Percentiles rank a stretch among this genome's conserved stretches.
phyloP scores from a whole-genome alignment of 2,797 vertebrate species.

The Tapera naevia region DNA sequence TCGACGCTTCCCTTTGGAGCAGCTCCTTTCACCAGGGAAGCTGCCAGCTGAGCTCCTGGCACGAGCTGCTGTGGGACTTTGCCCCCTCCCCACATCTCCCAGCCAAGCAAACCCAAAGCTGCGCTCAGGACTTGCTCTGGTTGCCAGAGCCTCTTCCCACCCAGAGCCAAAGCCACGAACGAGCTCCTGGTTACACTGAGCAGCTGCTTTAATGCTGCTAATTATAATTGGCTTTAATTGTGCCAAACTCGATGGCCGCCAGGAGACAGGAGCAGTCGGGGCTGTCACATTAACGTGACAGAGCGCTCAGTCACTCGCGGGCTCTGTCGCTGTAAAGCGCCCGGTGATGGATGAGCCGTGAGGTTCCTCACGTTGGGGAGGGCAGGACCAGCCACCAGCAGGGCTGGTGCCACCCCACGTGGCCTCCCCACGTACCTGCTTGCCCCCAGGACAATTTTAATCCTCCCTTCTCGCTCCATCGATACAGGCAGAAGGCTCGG shows the following conservation, averaged over 20 bases:
- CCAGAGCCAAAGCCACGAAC: not conserved
- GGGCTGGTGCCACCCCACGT: not conserved
- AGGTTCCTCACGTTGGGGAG: not conserved
- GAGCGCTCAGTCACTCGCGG: not conserved
- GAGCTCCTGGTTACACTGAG: not conserved
- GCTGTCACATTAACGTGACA: not conserved
- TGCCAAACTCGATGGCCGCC: not conserved
- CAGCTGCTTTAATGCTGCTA: not conserved
- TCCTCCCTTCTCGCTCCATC: not conserved
- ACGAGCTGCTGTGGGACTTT: fast-evolving
- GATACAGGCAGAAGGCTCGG: no score
- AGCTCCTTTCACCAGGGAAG: not conserved
- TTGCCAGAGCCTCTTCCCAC: not conserved
- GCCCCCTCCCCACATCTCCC: not conserved
- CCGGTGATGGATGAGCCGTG: not conserved
- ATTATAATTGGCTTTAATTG: not conserved
- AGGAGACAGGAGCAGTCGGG: not conserved
- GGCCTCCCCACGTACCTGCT: fast-evolving
- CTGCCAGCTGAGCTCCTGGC: not conserved
- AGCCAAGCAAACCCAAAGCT: not conserved
- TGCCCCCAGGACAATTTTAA: not conserved
- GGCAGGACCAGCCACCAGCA: not conserved
- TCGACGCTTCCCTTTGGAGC: fast-evolving
- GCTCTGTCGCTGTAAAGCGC: not conserved
- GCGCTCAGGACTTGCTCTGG: not conserved